Evolutionary conservation across 2,797 vertebrate species (phyloP), one percentile per base, ranked within the genome.

Genomic region (Remorina albescens): DNA sequence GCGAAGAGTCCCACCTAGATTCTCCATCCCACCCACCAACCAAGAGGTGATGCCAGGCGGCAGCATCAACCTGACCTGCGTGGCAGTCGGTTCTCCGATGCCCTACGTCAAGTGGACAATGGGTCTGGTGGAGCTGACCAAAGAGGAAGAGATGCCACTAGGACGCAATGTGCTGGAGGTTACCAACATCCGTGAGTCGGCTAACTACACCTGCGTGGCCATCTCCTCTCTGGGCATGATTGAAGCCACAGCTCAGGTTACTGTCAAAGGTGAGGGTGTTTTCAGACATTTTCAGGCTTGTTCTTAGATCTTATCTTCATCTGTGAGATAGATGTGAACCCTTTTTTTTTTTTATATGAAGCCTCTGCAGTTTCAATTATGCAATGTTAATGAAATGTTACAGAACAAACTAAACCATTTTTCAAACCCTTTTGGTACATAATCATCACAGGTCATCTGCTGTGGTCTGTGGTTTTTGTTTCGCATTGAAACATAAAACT

Each of bases 11-110:
- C 96, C 97, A 19, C 97, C 97, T 5, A 95, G 97, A 75, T 99
- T 99, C 93, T 98, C 97, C 89, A 98, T 98, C 83, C 92, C 96
- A 12, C 97, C 97, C 39, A 95, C 96, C 88, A 98, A 96, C 91
- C 96, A 97, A 2, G 97, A 99, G 91, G 97, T 99, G 89, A 98
- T 99, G 97, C 97, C 97, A 0, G 97, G 97, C 0, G 97, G 97
- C 82, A 98, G 96, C 64, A 96, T 98, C 81, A 98, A 99, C 94
- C 95, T 99, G 85, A 99, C 97, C 8, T 98, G 97, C 0, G 97
- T 98, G 90, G 97, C 97, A 0, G 97, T 98, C 86, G 97, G 97
- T 18, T 98, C 97, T 0, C 97, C 97, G 26, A 99, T 99, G 97
- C 97, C 97, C 0, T 98, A 96, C 5, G 97, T 98, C 72, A 99